Conservation (phyloP, 2,797 vertebrate species). For the Xenopus petersii region DNA sequence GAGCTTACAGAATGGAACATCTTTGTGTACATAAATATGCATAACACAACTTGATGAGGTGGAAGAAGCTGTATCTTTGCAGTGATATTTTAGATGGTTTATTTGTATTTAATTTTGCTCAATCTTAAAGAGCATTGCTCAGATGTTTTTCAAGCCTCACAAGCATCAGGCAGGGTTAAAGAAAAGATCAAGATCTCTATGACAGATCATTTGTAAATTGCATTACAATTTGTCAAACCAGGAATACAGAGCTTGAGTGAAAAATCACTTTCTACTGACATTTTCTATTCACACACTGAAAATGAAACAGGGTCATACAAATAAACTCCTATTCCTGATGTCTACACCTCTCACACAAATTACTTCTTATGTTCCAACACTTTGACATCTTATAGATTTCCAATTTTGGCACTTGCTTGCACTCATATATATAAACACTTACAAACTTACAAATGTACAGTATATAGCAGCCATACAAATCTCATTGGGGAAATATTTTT, state of each 20-base stretch:
- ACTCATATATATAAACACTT: too few species aligned
- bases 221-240: slow-evolving; percentile 16
- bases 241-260: slow-evolving; percentile 2
- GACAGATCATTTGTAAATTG: slow-evolving; percentile 4
- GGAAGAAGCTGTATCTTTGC: too few species aligned
- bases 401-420: too few species aligned
- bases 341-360: neutral
- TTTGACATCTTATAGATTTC: too few species aligned
- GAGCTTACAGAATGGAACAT: too few species aligned
- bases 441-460: too few species aligned
- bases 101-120: neutral
- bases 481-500: too few species aligned
- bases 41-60: too few species aligned
- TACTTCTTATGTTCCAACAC: neutral
- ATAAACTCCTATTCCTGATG: neutral
- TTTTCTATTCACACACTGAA: slow-evolving; percentile 16
- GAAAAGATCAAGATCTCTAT: neutral
- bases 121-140: neutral
- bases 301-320: neutral
- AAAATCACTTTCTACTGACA: slow-evolving; percentile 19
- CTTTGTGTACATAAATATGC: too few species aligned
- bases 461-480: too few species aligned
- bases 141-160: neutral
- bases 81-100: too few species aligned
- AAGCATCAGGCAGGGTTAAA: neutral